These are phyloP conservation scores for Lucifuga dentata DNA, from an alignment of 2,113 vertebrate genomes.

Conservation along the genomic window DNA sequence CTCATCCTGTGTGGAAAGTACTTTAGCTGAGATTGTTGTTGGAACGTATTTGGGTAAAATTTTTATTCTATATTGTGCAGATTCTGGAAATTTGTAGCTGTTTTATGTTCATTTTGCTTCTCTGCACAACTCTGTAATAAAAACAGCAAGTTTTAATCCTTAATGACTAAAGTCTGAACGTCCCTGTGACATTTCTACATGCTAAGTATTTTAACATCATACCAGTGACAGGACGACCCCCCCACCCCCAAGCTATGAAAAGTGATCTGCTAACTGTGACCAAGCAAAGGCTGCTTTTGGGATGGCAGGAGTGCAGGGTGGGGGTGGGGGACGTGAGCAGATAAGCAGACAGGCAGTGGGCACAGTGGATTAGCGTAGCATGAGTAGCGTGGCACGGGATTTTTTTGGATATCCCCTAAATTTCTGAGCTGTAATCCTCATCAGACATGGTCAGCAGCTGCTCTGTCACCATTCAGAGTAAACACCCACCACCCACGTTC, in stretches of 20 bases:
- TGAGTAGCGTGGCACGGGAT: conserved; percentile 33
- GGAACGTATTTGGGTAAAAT: no score
- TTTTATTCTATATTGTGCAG: no score
- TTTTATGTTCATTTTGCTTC: no score
- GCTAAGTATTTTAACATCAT: no score
- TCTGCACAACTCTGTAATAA: no score
- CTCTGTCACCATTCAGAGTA: conserved; percentile 1
- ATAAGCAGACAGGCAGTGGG: conserved; percentile 23
- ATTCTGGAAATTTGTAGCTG: no score
- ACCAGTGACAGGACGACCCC: no score
- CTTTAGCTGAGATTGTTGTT: no score
- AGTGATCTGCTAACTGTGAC: conserved; percentile 50
- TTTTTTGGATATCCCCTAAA: conserved; percentile 61
- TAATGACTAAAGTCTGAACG: no score
- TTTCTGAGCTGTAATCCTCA: conserved; percentile 58
- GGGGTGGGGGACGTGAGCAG: conserved; percentile 4
- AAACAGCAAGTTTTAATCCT: no score
- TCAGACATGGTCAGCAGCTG: conserved; percentile 43
- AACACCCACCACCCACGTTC: background rate
- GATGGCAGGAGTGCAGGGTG: background rate
- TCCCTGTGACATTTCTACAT: no score
- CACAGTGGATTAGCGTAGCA: conserved; percentile 58
- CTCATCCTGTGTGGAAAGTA: no score
- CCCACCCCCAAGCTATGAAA: conserved; percentile 41
- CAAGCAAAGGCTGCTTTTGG: conserved; percentile 11